These are phyloP conservation scores for Cryptosula pallasiana DNA, from an alignment of 2,888 invertebrate genomes.

Conservation along the genomic window DNA sequence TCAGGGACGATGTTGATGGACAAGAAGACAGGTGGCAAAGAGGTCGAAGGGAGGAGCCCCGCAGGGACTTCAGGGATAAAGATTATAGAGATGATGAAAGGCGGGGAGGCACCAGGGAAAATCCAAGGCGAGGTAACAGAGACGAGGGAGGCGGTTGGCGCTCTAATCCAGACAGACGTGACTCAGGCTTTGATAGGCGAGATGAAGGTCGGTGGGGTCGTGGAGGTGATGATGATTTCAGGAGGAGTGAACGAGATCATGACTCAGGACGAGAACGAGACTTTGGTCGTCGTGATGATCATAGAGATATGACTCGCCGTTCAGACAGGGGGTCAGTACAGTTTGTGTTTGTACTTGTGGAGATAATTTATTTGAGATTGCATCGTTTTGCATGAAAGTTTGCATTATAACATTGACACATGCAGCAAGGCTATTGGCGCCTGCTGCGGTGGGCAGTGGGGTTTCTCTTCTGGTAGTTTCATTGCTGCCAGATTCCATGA, in stretches of 20 bases:
- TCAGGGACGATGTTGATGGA: slow-evolving; percentile 26
- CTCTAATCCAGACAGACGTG: slow-evolving; percentile 27
- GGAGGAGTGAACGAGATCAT: slow-evolving; percentile 22
- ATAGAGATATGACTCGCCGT: neutral
- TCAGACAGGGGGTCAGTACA: neutral
- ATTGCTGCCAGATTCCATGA: neutral
- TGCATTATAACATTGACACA: neutral
- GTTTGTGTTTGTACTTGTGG: too few species aligned
- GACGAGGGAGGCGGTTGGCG: slow-evolving; percentile 9
- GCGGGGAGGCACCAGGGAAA: slow-evolving; percentile 25
- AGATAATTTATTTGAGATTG: too few species aligned
- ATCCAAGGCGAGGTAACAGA: slow-evolving; percentile 28
- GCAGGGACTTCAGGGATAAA: slow-evolving; percentile 24
- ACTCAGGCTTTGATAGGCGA: slow-evolving; percentile 27
- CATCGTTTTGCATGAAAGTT: too few species aligned
- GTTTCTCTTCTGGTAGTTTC: neutral
- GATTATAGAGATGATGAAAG: neutral
- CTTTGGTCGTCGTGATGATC: slow-evolving; percentile 22
- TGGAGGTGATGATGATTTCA: slow-evolving; percentile 24
- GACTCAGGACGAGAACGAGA: slow-evolving; percentile 24
- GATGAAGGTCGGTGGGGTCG: slow-evolving; percentile 20
- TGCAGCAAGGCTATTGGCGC: slow-evolving; percentile 23
- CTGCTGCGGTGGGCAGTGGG: slow-evolving; percentile 12
- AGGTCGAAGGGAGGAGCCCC: slow-evolving; percentile 23
- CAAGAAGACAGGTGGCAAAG: slow-evolving; percentile 25